phyloP scores from a whole-genome alignment of 2,888 invertebrate species.

The Xanthia icteritia region DNA sequence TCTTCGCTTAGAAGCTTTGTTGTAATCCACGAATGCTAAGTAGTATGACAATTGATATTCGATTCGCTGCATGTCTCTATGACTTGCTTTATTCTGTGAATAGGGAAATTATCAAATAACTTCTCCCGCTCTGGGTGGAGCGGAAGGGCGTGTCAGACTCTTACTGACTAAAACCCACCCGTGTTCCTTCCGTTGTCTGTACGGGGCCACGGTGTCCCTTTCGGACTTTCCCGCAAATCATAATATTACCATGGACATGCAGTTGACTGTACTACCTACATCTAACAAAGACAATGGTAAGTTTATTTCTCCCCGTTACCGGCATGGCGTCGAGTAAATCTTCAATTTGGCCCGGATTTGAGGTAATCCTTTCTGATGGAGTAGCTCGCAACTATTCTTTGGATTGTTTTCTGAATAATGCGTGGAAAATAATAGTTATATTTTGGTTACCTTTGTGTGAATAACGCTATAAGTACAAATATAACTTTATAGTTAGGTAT shows the following conservation, averaged over 20 bases:
- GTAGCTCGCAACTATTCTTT: constrained; percentile 62
- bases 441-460: constrained; percentile 26
- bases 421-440: constrained; percentile 61
- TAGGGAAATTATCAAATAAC: no score
- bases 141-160: no score
- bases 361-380: constrained; percentile 76
- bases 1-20: not conserved
- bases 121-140: no score
- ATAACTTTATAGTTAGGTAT: not conserved
- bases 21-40: not conserved
- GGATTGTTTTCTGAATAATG: constrained; percentile 59
- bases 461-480: not conserved
- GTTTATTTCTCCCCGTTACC: constrained; percentile 50
- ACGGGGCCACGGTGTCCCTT: no score
- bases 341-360: constrained; percentile 78
- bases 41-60: not conserved
- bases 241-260: not conserved
- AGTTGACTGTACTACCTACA: constrained; percentile 15
- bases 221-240: no score
- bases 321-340: constrained; percentile 67
- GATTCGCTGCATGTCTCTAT: not conserved
- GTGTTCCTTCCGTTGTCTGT: no score
- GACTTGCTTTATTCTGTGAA: not conserved
- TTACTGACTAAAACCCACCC: no score
- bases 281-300: constrained; percentile 42